These are phyloP conservation scores for Chirona hameri DNA, from an alignment of 2,888 invertebrate species.

Conservation along the genomic window DNA sequence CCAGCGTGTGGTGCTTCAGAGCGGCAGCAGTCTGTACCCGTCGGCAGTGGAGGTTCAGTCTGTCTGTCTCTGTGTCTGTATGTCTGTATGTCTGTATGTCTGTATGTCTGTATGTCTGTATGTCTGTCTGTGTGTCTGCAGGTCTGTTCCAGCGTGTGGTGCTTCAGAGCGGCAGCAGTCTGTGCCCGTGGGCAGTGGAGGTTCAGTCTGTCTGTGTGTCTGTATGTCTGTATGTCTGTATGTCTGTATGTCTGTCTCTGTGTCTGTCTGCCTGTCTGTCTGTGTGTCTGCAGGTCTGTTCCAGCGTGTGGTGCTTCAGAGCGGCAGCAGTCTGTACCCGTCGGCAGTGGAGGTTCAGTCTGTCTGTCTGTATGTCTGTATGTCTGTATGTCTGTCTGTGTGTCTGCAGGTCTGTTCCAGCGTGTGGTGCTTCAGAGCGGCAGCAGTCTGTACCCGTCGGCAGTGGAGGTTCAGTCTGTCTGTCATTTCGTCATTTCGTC, in stretches of 20 bases:
- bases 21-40: no score
- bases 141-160: slow-evolving; percentile 41
- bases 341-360: slow-evolving; percentile 2
- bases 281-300: slow-evolving; percentile 39
- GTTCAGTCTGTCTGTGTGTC: no score
- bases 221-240: neutral
- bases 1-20: no score
- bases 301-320: slow-evolving; percentile 42
- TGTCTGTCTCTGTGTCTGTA: no score
- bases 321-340: slow-evolving; percentile 42
- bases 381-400: neutral
- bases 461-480: no score
- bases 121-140: no score
- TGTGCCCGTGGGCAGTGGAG: no score
- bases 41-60: no score
- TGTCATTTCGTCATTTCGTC: no score
- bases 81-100: no score
- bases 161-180: slow-evolving; percentile 43
- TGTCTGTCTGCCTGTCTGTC: slow-evolving; percentile 34
- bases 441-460: slow-evolving; percentile 39
- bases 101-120: no score
- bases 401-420: slow-evolving; percentile 39
- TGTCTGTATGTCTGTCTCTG: slow-evolving; percentile 39
- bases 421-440: slow-evolving; percentile 44
- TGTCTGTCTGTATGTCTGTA: no score